phyloP scores from a whole-genome alignment of 1,140 invertebrate genomes.

The Asbolus verrucosus region DNA sequence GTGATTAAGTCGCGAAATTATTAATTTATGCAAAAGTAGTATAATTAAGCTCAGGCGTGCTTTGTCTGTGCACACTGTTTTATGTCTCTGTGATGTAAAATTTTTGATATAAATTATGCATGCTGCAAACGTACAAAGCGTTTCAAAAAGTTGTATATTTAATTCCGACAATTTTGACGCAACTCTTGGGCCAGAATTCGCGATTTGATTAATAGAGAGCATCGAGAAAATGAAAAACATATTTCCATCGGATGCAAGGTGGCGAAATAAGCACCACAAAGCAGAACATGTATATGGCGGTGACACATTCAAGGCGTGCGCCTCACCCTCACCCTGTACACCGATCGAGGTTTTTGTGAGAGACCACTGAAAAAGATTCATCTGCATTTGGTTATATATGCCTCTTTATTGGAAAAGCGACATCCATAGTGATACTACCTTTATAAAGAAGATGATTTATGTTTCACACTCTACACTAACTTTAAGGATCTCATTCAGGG shows the following conservation, averaged over 20 bases:
- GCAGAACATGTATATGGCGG: slow-evolving; percentile 26
- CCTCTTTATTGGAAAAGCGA: slow-evolving; percentile 41
- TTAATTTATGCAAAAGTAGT: slow-evolving; percentile 34
- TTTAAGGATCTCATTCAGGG: slow-evolving; percentile 38
- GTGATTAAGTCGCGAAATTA: slow-evolving; percentile 12
- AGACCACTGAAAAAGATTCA: slow-evolving; percentile 31
- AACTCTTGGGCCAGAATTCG: background rate
- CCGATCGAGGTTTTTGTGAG: slow-evolving; percentile 24
- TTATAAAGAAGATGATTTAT: slow-evolving; percentile 43
- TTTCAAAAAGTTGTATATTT: slow-evolving; percentile 29
- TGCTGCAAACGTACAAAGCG: slow-evolving; percentile 28
- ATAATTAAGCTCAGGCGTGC: slow-evolving; percentile 16
- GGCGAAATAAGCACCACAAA: slow-evolving; percentile 22
- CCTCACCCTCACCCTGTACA: slow-evolving; percentile 31
- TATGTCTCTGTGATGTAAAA: slow-evolving; percentile 36
- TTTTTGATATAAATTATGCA: slow-evolving; percentile 35
- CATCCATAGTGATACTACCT: slow-evolving; percentile 40
- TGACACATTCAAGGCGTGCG: slow-evolving; percentile 34
- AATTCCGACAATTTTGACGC: slow-evolving; percentile 14
- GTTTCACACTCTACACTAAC: slow-evolving; percentile 41
- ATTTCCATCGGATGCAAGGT: slow-evolving; percentile 16
- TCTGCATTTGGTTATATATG: slow-evolving; percentile 39
- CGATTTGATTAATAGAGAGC: no score
- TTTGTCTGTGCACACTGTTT: slow-evolving; percentile 24
- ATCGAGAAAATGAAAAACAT: slow-evolving; percentile 4